phyloP scores from a whole-genome alignment of 2,888 invertebrate species.

The Spilarctia lutea region DNA sequence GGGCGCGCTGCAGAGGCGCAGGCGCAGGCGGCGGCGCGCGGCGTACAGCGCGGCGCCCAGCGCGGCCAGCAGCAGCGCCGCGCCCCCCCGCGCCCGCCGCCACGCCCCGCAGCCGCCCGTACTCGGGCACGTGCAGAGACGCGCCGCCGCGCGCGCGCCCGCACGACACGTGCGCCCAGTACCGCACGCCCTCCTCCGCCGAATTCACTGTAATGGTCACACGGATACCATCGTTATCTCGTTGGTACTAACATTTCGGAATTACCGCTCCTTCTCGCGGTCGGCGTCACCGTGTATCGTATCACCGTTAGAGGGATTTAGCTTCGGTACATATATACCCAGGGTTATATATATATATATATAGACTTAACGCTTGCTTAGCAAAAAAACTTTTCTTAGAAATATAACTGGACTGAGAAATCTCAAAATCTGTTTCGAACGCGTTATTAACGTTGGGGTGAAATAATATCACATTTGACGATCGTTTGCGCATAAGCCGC shows the following conservation, averaged over 20 bases:
- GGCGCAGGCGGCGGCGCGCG: conserved; percentile 67
- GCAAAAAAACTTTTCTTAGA: no score
- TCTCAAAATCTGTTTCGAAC: neutral
- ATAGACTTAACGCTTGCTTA: no score
- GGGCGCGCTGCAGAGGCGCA: conserved; percentile 87
- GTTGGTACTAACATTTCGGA: no score
- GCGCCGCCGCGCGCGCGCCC: conserved; percentile 87
- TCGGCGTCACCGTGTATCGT: no score
- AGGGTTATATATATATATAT: no score
- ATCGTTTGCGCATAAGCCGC: neutral
- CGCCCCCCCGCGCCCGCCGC: conserved; percentile 89
- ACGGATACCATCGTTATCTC: neutral
- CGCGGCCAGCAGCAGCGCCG: conserved; percentile 89
- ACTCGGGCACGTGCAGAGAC: conserved; percentile 85
- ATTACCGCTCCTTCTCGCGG: no score
- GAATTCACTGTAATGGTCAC: conserved; percentile 84
- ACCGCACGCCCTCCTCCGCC: conserved; percentile 90
- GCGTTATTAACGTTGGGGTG: neutral
- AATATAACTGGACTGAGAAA: neutral
- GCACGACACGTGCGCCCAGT: conserved; percentile 91
- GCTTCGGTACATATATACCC: no score
- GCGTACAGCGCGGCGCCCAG: conserved; percentile 74
- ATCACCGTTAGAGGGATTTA: no score
- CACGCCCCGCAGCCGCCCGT: conserved; percentile 88
- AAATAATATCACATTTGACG: no score